Percentiles rank a stretch among this genome's conserved stretches.
phyloP scores from a whole-genome alignment of 2,888 invertebrate species.

The Neria commutata region DNA sequence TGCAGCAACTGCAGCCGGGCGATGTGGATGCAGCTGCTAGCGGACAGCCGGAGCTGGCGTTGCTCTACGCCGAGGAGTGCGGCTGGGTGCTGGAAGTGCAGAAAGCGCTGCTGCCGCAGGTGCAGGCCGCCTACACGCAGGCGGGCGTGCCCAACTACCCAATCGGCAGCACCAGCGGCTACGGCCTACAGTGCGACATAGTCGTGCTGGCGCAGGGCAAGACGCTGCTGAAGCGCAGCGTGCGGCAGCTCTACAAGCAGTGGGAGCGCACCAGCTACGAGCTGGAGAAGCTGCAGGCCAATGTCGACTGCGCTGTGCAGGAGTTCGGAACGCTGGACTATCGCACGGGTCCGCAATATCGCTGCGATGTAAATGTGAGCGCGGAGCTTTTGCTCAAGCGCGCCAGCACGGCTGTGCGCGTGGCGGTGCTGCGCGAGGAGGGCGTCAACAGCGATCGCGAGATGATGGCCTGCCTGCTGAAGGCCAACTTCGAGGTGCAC shows the following conservation, averaged over 20 bases:
- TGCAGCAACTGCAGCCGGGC: slow-evolving; percentile 32
- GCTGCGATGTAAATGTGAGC: slow-evolving; percentile 74
- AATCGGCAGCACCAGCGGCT: slow-evolving; percentile 72
- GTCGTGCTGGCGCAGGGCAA: slow-evolving; percentile 36
- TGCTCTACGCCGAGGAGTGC: slow-evolving; percentile 84
- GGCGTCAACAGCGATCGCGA: slow-evolving; percentile 94
- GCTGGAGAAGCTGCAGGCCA: slow-evolving; percentile 85
- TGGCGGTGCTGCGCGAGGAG: slow-evolving; percentile 95
- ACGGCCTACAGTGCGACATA: slow-evolving; percentile 67
- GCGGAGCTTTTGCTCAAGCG: slow-evolving; percentile 60
- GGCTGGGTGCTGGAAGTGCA: slow-evolving; percentile 83
- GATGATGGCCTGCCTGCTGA: slow-evolving; percentile 89
- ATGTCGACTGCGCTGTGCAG: slow-evolving; percentile 76
- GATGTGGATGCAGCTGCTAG: slow-evolving; percentile 42
- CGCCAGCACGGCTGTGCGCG: slow-evolving; percentile 63
- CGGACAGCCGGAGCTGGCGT: slow-evolving; percentile 67
- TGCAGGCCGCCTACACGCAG: slow-evolving; percentile 68
- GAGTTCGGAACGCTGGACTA: slow-evolving; percentile 76
- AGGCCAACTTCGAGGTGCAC: slow-evolving; percentile 90
- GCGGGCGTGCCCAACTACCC: slow-evolving; percentile 69
- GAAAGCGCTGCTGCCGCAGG: slow-evolving; percentile 65
- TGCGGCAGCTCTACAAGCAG: slow-evolving; percentile 74
- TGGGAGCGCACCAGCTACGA: slow-evolving; percentile 98
- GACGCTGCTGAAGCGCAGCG: slow-evolving; percentile 66
- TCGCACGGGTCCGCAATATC: slow-evolving; percentile 76